A percentile compares a stretch with the other conserved stretches of the same genome.
Conservation (phyloP, 2,113 vertebrate species). For the Gymnorhina tibicen region DNA sequence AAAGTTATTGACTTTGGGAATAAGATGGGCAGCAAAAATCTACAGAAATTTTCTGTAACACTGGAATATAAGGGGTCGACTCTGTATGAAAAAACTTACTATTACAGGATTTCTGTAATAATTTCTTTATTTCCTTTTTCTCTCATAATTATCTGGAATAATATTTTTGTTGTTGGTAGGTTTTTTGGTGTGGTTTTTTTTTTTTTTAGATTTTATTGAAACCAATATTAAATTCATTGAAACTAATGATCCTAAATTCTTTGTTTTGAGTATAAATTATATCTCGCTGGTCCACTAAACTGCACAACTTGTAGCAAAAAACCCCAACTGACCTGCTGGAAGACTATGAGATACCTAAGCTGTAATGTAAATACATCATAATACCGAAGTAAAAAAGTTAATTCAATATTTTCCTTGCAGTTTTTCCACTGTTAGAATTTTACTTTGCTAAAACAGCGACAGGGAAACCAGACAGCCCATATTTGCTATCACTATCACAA, state of each 20-base stretch:
- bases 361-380: background rate
- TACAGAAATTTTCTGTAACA: background rate
- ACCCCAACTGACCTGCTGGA: background rate
- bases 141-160: background rate
- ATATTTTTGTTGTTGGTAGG: background rate
- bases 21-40: background rate
- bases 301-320: background rate
- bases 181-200: accelerated
- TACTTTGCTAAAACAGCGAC: background rate
- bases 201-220: background rate
- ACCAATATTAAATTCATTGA: background rate
- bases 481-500: background rate
- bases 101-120: background rate
- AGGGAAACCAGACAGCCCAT: background rate
- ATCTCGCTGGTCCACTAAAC: accelerated
- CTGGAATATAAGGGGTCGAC: accelerated
- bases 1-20: background rate
- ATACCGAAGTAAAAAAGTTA: background rate
- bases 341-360: background rate
- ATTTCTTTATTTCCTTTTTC: background rate
- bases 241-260: background rate
- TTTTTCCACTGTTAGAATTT: background rate
- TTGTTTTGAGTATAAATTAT: background rate
- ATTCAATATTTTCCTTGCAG: background rate
- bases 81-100: background rate